Evolutionary conservation across 2,797 vertebrate genomes (phyloP), one percentile per base, ranked within the genome.

Genomic region (Aplochiton taeniatus): DNA sequence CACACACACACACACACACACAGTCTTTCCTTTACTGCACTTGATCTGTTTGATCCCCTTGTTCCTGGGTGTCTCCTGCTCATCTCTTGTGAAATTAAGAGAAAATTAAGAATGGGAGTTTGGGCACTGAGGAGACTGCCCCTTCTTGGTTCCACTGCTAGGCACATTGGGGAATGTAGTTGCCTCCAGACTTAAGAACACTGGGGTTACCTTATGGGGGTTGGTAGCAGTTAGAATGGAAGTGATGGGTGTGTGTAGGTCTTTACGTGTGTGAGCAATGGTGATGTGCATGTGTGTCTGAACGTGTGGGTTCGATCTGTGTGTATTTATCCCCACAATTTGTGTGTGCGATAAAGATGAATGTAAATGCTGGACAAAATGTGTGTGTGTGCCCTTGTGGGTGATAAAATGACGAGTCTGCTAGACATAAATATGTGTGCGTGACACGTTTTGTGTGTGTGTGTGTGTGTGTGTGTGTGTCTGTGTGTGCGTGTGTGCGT

Each of bases 61-160:
- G 69, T 71, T 65, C 84, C 76, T 84, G 74, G 87, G 81, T 84
- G 74, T 83, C 77, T 83, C 69, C 52, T 10, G 54, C 65, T 68
- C 31, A 65, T 84, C 80, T 85, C 75, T 70, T 76, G 75, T 10
- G 60, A 81, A 88, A 86, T 76, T 77, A 86, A n/a, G 72, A 81
- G 76, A 70, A 86, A 88, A 87, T 86, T 78, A 88, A 85, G 66
- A 66, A 81, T 78, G 85, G 82, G 87, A 86, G 78, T 85, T 83
- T 76, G 80, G 75, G 84, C 81, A 68, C 60, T 11, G 42, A 81
- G 81, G 78, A 64, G 70, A 0, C 5, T 63, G 81, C 77, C 80
- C 70, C 61, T 18, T 48, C 47, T 11, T 17, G 31, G 73, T 84
- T 83, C 75, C 78, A 16, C 70, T 31, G 79, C 78, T 75, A 80